Evolutionary conservation across 2,888 invertebrate genomes (phyloP), one percentile per base, ranked within the genome.

Genomic region (Amiota communis): DNA sequence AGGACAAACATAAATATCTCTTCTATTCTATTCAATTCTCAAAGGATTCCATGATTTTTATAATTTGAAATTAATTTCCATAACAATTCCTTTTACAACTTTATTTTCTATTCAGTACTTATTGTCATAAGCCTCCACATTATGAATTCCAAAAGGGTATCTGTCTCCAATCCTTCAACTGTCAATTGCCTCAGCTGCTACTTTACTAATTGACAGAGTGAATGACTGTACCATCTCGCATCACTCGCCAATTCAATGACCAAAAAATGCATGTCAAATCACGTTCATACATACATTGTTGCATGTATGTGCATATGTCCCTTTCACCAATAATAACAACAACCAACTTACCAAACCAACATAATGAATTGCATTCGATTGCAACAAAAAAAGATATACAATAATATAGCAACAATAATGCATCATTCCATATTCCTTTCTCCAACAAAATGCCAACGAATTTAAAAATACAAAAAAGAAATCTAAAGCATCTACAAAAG

Each of bases 281-380:
- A 73, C 75, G 73, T 77, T 71, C 69, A 67, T 65, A 23, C 3
- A 23, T n/a, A n/a, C n/a, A n/a, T n/a, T n/a, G n/a, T n/a, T n/a
- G n/a, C n/a, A n/a, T n/a, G 3, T 23, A 74, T 74, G 71, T 72
- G 72, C 71, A 75, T 75, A 68, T 75, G 64, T 68, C 49, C 64
- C 76, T 76, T 72, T 74, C 76, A 72, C 71, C 61, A 65, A 73
- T 36, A 36, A 36, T 36, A 36, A 36, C 36, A 36, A 36, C 36
- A 23, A 23, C 23, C 23, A 23, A 23, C 23, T 23, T 23, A 23
- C 23, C 23, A 36, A n/a, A 36, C 36, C 36, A 36, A 36, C 36
- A 36, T 36, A 36, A 36, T 56, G 69, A 71, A 71, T 57, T 56
- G 69, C 76, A 71, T 59, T 70, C 64, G 47, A 74, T 70, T 64